A percentile compares a stretch with the other conserved stretches of the same genome.
phyloP scores from a whole-genome alignment of 2,113 vertebrate genomes.

The Condylura cristata region DNA sequence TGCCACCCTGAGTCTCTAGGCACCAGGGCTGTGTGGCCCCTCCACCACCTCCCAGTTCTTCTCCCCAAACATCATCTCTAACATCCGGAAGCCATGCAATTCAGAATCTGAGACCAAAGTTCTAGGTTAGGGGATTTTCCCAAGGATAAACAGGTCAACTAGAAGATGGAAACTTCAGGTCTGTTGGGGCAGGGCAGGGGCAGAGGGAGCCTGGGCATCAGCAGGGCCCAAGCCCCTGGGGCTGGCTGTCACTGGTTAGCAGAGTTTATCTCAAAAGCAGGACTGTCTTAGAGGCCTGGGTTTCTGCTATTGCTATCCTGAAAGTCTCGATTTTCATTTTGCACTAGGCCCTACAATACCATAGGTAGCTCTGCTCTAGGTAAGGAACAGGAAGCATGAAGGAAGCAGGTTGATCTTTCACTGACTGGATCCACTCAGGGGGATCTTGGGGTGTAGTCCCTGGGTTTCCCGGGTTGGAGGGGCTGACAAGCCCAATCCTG shows the following conservation, averaged over 20 bases:
- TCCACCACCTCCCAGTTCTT: neutral
- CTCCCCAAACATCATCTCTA: neutral
- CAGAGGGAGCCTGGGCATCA: neutral
- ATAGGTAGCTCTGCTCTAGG: neutral
- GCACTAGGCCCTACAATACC: neutral
- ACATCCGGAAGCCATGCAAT: neutral
- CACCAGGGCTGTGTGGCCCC: neutral
- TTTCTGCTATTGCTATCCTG: neutral
- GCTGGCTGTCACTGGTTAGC: neutral
- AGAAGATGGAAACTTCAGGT: neutral
- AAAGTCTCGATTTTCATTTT: conserved; percentile 7
- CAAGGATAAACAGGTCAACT: neutral
- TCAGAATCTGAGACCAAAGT: neutral
- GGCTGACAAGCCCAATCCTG: neutral
- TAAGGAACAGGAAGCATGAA: neutral
- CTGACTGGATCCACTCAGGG: too few relatives aligned
- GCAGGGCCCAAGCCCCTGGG: neutral
- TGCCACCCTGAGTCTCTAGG: neutral
- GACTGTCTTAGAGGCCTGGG: neutral
- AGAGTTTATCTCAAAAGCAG: neutral
- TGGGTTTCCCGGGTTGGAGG: neutral
- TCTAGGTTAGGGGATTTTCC: neutral
- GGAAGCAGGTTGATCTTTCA: neutral
- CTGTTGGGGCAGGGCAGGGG: neutral
- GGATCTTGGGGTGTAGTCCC: neutral